These are phyloP conservation scores for Hydrotaea diabolus DNA, from an alignment of 2,888 invertebrate genomes.

Conservation along the genomic window DNA sequence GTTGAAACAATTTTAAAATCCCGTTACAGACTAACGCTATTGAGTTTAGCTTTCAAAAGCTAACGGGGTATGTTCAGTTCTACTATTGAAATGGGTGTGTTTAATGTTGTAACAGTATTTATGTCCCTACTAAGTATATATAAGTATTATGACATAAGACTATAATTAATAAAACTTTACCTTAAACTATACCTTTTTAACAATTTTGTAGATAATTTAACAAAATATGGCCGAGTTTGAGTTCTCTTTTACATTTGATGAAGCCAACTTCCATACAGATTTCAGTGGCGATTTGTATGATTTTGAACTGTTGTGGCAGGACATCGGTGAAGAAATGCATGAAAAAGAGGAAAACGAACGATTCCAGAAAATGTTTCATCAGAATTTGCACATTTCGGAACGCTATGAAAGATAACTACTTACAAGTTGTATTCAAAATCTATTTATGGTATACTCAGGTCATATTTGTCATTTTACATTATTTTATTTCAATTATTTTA, in stretches of 20 bases:
- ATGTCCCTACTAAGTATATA: too few relatives aligned
- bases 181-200: too few relatives aligned
- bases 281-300: conserved; percentile 67
- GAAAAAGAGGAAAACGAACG: conserved; percentile 54
- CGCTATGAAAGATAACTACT: not conserved
- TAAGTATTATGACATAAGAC: too few relatives aligned
- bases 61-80: too few relatives aligned
- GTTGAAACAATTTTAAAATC: too few relatives aligned
- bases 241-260: conserved; percentile 68
- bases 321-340: conserved; percentile 64
- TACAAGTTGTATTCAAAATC: conserved; percentile 28
- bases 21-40: too few relatives aligned
- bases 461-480: not conserved
- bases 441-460: not conserved
- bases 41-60: too few relatives aligned
- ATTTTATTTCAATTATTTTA: conserved; percentile 23
- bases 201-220: too few relatives aligned
- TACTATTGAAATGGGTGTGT: too few relatives aligned
- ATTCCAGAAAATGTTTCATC: conserved; percentile 56
- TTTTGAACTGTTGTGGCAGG: conserved; percentile 71
- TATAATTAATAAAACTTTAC: too few relatives aligned
- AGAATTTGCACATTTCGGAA: conserved; percentile 30
- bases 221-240: conserved; percentile 67
- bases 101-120: too few relatives aligned
- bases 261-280: conserved; percentile 55